A percentile compares a stretch with the other conserved stretches of the same genome.
Evolutionary conservation across 2,113 vertebrate species (phyloP).

Genomic region (Geothlypis trichas): DNA sequence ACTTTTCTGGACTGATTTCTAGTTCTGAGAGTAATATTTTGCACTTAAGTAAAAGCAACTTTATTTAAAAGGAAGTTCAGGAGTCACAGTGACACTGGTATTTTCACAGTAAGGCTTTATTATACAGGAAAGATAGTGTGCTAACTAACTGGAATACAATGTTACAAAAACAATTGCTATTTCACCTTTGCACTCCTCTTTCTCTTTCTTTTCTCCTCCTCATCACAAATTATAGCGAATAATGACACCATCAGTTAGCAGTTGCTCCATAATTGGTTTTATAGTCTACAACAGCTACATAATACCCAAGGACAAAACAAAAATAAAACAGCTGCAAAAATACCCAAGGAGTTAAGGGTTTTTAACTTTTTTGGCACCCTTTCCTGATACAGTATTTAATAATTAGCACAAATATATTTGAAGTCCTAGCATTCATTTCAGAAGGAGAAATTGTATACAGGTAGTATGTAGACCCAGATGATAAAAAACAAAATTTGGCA

Average conservation of each 20-base stretch:
- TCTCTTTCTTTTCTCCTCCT: background rate
- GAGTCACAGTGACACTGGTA: background rate
- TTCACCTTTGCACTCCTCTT: background rate
- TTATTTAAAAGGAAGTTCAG: background rate
- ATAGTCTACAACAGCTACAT: background rate
- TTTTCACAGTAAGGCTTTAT: background rate
- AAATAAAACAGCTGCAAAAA: no score
- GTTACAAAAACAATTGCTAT: background rate
- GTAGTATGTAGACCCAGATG: background rate
- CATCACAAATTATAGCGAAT: background rate
- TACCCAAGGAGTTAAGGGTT: background rate
- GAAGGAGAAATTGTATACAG: background rate
- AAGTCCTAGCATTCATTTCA: background rate
- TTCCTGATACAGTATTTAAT: background rate
- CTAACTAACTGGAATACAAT: background rate
- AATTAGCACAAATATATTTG: background rate
- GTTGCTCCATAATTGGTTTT: background rate
- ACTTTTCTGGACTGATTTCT: background rate
- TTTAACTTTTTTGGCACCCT: background rate
- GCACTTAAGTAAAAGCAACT: background rate
- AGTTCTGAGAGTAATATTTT: background rate
- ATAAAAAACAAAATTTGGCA: background rate
- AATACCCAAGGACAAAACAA: background rate
- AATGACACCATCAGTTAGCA: background rate
- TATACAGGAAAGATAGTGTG: background rate